phyloP scores from a whole-genome alignment of 2,113 vertebrate genomes.

The Seriola aureovittata region DNA sequence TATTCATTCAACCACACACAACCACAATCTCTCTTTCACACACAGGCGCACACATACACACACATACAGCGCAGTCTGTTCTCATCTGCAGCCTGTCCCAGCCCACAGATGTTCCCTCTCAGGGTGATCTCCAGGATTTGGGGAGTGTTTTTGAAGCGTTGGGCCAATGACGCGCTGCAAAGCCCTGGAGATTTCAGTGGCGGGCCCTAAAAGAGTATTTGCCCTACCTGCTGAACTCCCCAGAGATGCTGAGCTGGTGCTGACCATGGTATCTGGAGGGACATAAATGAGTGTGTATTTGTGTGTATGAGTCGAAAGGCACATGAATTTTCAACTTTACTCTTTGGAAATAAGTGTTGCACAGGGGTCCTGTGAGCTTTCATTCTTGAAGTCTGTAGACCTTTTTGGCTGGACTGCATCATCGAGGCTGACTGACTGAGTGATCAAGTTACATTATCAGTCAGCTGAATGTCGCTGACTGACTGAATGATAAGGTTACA shows the following conservation, averaged over 20 bases:
- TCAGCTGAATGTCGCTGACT: no score
- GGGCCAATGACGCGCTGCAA: slow-evolving; percentile 70
- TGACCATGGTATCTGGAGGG: slow-evolving; percentile 30
- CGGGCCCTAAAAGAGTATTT: slow-evolving; percentile 63
- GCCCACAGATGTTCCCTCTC: slow-evolving; percentile 78
- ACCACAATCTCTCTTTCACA: slow-evolving; percentile 14
- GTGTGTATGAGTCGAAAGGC: background rate
- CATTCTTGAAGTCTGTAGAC: slow-evolving; percentile 17
- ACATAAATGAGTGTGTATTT: slow-evolving; percentile 2
- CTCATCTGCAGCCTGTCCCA: slow-evolving; percentile 58
- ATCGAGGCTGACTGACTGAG: no score
- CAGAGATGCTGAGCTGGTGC: slow-evolving; percentile 50
- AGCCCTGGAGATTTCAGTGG: slow-evolving; percentile 72
- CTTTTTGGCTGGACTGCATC: background rate
- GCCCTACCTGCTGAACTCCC: slow-evolving; percentile 63
- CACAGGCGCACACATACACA: slow-evolving; percentile 21
- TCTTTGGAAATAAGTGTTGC: slow-evolving; percentile 17
- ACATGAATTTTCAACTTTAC: background rate
- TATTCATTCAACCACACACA: slow-evolving; percentile 43
- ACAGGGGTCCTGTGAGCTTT: slow-evolving; percentile 32
- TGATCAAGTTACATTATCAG: no score
- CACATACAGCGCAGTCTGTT: slow-evolving; percentile 44
- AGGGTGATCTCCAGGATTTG: slow-evolving; percentile 77
- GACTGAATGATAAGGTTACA: no score
- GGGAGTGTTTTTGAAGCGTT: slow-evolving; percentile 70